Evolutionary conservation across 2,888 invertebrate species (phyloP).

Genomic region (Nyleta sp.): DNA sequence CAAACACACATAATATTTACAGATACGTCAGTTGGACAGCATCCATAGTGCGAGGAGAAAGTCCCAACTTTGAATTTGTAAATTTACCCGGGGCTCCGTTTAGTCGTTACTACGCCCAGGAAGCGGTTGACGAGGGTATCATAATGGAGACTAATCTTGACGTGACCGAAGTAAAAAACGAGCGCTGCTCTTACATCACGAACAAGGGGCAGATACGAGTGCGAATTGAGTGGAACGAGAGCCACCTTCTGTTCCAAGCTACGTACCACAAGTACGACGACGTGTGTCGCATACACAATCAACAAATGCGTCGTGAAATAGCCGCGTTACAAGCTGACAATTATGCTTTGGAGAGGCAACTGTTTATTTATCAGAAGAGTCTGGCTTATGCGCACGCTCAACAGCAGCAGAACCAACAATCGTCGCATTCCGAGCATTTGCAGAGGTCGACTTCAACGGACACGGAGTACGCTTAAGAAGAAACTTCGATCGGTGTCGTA

Average conservation of each 20-base stretch:
- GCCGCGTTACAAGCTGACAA: slow-evolving; percentile 92
- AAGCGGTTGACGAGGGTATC: slow-evolving; percentile 90
- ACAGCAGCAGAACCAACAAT: slow-evolving; percentile 75
- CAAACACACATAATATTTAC: too few relatives aligned
- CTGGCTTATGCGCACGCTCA: slow-evolving; percentile 88
- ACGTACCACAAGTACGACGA: slow-evolving; percentile 93
- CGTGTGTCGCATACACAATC: slow-evolving; percentile 85
- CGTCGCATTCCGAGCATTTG: slow-evolving; percentile 74
- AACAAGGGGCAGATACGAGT: slow-evolving; percentile 89
- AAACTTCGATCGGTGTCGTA: slow-evolving; percentile 66
- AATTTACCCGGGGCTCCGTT: slow-evolving; percentile 89
- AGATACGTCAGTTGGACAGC: slow-evolving; percentile 89
- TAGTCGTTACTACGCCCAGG: slow-evolving; percentile 91
- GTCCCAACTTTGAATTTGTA: slow-evolving; percentile 85
- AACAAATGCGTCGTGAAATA: slow-evolving; percentile 93
- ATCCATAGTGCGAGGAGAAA: slow-evolving; percentile 86
- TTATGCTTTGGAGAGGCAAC: slow-evolving; percentile 90
- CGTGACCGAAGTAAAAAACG: slow-evolving; percentile 88
- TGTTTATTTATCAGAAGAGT: slow-evolving; percentile 92
- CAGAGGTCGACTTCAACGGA: slow-evolving; percentile 85
- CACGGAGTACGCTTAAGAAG: slow-evolving; percentile 89
- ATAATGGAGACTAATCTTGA: slow-evolving; percentile 91
- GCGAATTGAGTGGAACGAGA: slow-evolving; percentile 92
- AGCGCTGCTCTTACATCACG: slow-evolving; percentile 88
- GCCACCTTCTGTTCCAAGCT: slow-evolving; percentile 90